phyloP scores from a whole-genome alignment of 2,797 vertebrate genomes.

The Hippopotamyrus pictus region DNA sequence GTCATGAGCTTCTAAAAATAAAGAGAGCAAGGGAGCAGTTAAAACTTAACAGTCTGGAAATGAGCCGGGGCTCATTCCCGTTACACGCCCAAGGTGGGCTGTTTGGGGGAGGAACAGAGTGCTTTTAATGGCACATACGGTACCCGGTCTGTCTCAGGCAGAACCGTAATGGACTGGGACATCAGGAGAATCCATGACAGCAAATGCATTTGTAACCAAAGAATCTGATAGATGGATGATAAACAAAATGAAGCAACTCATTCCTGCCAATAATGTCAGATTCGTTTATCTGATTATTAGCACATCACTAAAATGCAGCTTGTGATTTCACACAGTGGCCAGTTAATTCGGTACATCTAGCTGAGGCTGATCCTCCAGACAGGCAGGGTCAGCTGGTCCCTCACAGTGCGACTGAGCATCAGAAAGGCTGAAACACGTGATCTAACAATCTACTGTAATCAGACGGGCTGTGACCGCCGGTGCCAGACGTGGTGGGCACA shows the following conservation, averaged over 20 bases:
- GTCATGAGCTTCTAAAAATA: neutral
- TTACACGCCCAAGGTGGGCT: neutral
- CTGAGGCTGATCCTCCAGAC: neutral
- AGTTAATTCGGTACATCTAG: neutral
- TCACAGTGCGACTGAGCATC: neutral
- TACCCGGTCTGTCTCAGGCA: conserved; percentile 41
- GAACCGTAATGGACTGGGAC: conserved; percentile 36
- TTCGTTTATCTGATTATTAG: neutral
- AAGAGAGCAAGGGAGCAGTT: neutral
- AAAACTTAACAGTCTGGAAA: neutral
- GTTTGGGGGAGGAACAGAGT: conserved; percentile 55
- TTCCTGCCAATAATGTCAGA: neutral
- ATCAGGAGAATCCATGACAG: conserved; percentile 39
- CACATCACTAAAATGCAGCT: neutral
- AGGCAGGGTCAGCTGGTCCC: neutral
- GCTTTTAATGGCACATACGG: conserved; percentile 66
- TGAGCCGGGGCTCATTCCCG: neutral
- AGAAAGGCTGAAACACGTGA: neutral
- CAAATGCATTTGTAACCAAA: conserved; percentile 20
- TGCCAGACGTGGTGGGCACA: neutral
- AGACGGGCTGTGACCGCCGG: neutral
- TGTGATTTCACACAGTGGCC: neutral
- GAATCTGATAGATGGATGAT: no score
- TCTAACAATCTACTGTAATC: neutral
- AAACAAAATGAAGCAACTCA: neutral